A percentile compares a stretch with the other conserved stretches of the same genome.
Conservation (phyloP, 2,797 vertebrate genomes). For the Macroramphosus scolopax region DNA sequence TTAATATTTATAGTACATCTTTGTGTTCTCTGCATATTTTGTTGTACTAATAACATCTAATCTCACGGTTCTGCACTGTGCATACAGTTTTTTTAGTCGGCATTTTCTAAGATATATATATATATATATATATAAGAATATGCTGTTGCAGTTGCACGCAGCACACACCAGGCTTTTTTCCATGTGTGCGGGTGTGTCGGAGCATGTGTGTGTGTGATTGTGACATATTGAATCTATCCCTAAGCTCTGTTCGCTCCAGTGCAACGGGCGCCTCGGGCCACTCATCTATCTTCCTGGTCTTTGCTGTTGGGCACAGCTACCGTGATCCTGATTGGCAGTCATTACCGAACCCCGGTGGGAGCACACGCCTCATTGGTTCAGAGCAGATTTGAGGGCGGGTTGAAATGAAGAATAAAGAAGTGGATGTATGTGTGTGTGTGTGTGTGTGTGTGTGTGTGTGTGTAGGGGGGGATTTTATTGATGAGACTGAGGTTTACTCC, state of each 20-base stretch:
- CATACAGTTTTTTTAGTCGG: too few relatives aligned
- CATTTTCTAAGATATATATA: too few relatives aligned
- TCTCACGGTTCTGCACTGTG: too few relatives aligned
- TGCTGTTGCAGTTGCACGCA: too few relatives aligned
- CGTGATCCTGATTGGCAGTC: slow-evolving; percentile 71
- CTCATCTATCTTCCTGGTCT: slow-evolving; percentile 63
- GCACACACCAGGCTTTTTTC: slow-evolving; percentile 1
- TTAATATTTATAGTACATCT: too few relatives aligned
- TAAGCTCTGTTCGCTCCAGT: slow-evolving; percentile 54
- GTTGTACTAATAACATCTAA: too few relatives aligned
- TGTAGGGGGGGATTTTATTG: slow-evolving; percentile 60
- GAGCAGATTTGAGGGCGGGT: slow-evolving; percentile 59
- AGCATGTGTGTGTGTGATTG: slow-evolving; percentile 41
- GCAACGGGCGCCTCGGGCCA: slow-evolving; percentile 48
- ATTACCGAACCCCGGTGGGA: slow-evolving; percentile 58
- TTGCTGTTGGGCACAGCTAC: slow-evolving; percentile 48
- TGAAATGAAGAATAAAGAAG: slow-evolving; percentile 55
- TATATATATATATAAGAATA: too few relatives aligned
- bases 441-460: too few relatives aligned
- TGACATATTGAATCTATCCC: slow-evolving; percentile 63
- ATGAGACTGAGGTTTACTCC: slow-evolving; percentile 37
- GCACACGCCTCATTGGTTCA: slow-evolving; percentile 66
- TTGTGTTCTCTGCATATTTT: too few relatives aligned
- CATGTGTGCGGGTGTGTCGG: background rate
- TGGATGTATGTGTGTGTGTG: slow-evolving; percentile 31